phyloP scores from a whole-genome alignment of 2,888 invertebrate species.

The Escarpia spicata region DNA sequence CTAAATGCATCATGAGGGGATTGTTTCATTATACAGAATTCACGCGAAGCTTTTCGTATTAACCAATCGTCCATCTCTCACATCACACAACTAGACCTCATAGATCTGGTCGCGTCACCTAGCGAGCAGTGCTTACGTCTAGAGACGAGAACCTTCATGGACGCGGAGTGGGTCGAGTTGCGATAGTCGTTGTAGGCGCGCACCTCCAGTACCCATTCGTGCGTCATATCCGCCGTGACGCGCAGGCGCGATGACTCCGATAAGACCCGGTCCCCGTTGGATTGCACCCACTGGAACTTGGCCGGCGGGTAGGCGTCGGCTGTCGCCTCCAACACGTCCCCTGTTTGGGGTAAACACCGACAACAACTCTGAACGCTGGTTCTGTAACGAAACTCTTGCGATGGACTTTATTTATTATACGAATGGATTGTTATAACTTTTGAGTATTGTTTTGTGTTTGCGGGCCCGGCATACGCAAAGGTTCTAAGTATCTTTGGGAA shows the following conservation, averaged over 20 bases:
- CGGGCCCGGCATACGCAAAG: not conserved
- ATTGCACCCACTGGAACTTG: not conserved
- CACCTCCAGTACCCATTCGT: not conserved
- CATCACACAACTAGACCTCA: no score
- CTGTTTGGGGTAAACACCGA: not conserved
- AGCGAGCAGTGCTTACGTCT: not conserved
- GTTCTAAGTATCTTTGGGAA: not conserved
- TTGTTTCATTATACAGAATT: no score
- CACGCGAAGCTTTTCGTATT: no score
- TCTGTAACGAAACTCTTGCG: no score
- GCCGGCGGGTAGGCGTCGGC: not conserved
- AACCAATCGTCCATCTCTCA: no score
- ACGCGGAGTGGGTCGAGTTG: not conserved
- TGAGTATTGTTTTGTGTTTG: not conserved
- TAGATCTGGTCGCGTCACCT: no score
- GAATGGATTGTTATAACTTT: not conserved
- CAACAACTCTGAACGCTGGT: no score
- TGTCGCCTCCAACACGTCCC: not conserved
- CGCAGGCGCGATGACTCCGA: not conserved
- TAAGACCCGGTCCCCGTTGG: not conserved
- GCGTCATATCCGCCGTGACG: not conserved
- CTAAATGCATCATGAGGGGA: no score
- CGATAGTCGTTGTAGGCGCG: not conserved
- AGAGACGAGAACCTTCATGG: not conserved
- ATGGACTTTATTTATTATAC: not conserved